phyloP scores from a whole-genome alignment of 2,113 vertebrate species.

The Phrynosoma blainvillii region DNA sequence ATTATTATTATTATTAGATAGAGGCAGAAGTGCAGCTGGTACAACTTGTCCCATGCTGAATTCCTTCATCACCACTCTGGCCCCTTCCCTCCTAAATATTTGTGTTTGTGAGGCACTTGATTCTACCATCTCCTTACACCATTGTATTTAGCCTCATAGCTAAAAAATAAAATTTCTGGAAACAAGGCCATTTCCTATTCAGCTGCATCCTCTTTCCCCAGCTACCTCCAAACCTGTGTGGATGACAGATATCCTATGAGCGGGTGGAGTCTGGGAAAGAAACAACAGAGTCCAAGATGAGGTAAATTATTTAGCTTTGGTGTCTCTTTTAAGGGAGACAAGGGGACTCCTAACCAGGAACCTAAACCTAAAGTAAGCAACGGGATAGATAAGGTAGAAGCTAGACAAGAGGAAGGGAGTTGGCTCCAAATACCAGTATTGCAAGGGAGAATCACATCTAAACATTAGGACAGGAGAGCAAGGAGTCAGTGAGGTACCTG shows the following conservation, averaged over 20 bases:
- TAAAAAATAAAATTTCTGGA: conserved; percentile 5
- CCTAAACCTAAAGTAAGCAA: too few species aligned
- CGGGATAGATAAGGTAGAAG: not conserved
- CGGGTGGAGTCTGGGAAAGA: conserved; percentile 8
- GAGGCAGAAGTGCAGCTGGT: not conserved
- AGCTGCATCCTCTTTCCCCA: not conserved
- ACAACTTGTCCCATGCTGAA: not conserved
- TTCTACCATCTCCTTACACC: not conserved
- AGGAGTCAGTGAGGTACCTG: not conserved
- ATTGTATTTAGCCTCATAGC: not conserved
- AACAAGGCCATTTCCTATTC: not conserved
- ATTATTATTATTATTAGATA: not conserved
- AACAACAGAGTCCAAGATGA: not conserved
- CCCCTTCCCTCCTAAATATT: not conserved
- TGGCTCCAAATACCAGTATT: too few species aligned
- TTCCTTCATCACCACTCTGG: not conserved
- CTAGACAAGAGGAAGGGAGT: too few species aligned
- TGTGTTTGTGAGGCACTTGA: not conserved
- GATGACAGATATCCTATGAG: not conserved
- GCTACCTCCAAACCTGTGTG: not conserved
- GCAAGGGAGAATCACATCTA: not conserved
- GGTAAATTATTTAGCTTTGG: conserved; percentile 15
- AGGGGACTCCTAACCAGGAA: not conserved
- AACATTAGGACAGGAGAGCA: not conserved
- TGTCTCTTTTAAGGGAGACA: not conserved